phyloP scores from a whole-genome alignment of 2,797 vertebrate genomes.

The Gila robusta region DNA sequence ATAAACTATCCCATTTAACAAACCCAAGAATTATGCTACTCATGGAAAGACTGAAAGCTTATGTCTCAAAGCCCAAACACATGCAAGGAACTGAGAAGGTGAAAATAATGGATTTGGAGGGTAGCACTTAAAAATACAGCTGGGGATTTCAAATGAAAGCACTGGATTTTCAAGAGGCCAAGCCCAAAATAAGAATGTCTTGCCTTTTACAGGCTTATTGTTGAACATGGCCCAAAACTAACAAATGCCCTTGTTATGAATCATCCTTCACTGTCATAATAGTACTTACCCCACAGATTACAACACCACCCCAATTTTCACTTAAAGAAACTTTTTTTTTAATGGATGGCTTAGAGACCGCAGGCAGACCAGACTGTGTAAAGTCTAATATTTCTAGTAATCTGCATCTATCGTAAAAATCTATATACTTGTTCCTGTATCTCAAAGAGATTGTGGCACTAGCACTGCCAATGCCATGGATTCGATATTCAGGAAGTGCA shows the following conservation, averaged over 20 bases:
- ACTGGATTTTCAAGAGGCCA: background rate
- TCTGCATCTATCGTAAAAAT: background rate
- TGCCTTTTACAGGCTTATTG: background rate
- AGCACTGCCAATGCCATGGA: background rate
- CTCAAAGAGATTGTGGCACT: background rate
- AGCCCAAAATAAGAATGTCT: conserved; percentile 30
- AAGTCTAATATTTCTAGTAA: background rate
- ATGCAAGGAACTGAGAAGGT: background rate
- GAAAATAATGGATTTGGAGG: background rate
- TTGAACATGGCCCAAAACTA: conserved; percentile 32
- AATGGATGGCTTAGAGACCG: background rate
- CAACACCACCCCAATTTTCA: background rate
- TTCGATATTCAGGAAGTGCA: no score
- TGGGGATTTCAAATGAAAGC: background rate
- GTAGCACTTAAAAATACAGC: background rate
- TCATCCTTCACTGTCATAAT: background rate
- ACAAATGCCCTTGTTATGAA: conserved; percentile 5
- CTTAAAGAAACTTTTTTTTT: background rate
- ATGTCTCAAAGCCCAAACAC: background rate
- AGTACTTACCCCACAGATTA: background rate
- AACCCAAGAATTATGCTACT: background rate
- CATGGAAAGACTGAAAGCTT: background rate
- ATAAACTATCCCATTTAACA: background rate
- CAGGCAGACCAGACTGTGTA: background rate
- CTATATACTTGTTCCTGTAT: background rate